Evolutionary conservation across 2,888 invertebrate species (phyloP).

Genomic region (Didymodactylos carnosus): DNA sequence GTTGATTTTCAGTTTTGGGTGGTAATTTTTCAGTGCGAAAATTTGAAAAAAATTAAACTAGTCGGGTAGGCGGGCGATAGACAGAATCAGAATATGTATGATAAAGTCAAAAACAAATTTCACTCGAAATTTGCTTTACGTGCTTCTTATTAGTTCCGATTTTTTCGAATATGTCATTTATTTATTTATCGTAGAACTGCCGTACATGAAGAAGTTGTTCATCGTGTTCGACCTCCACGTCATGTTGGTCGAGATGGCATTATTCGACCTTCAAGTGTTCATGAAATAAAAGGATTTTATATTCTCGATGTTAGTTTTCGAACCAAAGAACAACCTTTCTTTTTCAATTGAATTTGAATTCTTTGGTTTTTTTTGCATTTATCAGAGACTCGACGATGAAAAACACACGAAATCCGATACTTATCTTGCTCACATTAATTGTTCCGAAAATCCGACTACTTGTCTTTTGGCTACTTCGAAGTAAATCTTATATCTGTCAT

Average conservation of each 20-base stretch:
- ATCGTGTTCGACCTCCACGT: neutral
- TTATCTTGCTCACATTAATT: neutral
- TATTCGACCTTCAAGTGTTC: slow-evolving; percentile 1
- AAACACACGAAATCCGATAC: neutral
- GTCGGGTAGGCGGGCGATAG: neutral
- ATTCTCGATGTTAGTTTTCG: neutral
- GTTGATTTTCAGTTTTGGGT: no score
- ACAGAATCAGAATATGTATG: neutral
- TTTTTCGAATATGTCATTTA: slow-evolving; percentile 56
- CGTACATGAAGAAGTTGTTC: slow-evolving; percentile 6
- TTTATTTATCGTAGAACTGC: slow-evolving; percentile 6
- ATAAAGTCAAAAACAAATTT: no score
- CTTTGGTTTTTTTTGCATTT: neutral
- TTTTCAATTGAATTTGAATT: neutral
- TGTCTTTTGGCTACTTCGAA: neutral
- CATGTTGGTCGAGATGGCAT: slow-evolving; percentile 1
- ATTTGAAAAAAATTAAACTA: no score
- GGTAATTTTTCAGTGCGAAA: no score
- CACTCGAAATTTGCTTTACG: neutral
- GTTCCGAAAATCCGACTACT: neutral
- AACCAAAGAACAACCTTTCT: neutral
- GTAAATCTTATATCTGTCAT: neutral
- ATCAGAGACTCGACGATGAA: neutral
- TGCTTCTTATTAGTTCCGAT: slow-evolving; percentile 42
- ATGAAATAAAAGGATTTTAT: neutral